Conservation (phyloP, 1,140 invertebrate genomes). For the Antheraea mylitta region DNA sequence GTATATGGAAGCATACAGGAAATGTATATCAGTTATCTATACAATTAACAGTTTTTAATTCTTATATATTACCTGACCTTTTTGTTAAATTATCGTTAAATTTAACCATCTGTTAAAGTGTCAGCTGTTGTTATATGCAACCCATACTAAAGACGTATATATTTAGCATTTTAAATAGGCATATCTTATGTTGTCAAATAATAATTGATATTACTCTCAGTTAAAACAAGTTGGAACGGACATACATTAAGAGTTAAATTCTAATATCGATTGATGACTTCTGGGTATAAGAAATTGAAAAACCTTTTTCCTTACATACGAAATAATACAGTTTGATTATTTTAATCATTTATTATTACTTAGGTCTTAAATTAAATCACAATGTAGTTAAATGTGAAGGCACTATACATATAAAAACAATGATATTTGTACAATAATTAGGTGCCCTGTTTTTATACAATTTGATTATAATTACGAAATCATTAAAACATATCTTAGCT, state of each 20-base stretch:
- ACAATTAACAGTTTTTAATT: too few species aligned
- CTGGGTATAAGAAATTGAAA: too few species aligned
- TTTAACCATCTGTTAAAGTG: background rate
- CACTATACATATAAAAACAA: constrained; percentile 18
- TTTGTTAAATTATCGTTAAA: too few species aligned
- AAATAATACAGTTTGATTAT: background rate
- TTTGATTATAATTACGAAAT: background rate
- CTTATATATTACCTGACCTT: too few species aligned
- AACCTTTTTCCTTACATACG: background rate
- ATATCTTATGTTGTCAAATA: background rate
- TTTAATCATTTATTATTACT: background rate
- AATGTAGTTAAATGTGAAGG: constrained; percentile 30
- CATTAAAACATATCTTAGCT: background rate
- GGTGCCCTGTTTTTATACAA: constrained; percentile 12
- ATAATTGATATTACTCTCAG: background rate
- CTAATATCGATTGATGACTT: background rate
- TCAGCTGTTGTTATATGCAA: background rate
- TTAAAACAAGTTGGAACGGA: background rate
- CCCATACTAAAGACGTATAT: background rate
- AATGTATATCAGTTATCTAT: too few species aligned
- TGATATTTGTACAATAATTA: background rate
- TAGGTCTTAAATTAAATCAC: constrained; percentile 40
- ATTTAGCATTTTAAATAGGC: background rate
- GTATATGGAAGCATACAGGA: too few species aligned
- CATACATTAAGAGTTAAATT: background rate